These are phyloP conservation scores for Lacanobia wlatinum DNA, from an alignment of 2,888 invertebrate genomes.

Conservation along the genomic window DNA sequence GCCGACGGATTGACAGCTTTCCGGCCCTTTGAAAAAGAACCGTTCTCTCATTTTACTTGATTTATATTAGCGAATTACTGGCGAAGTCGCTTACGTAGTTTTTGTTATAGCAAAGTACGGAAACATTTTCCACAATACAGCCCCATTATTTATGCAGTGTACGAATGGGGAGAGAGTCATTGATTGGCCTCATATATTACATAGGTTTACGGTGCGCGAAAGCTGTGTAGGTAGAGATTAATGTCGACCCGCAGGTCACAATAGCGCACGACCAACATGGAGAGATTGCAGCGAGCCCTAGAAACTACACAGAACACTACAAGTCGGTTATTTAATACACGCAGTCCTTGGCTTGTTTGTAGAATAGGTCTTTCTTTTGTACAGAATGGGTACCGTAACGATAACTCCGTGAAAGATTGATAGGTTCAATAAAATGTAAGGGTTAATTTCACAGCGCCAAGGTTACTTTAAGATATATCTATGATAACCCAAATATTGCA, in stretches of 20 bases:
- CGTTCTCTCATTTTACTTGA: slow-evolving; percentile 62
- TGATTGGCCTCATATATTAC: slow-evolving; percentile 63
- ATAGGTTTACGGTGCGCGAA: slow-evolving; percentile 66
- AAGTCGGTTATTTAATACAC: slow-evolving; percentile 48
- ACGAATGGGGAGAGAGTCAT: slow-evolving; percentile 46
- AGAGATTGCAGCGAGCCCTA: slow-evolving; percentile 70
- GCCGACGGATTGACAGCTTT: slow-evolving; percentile 68
- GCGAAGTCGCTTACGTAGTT: slow-evolving; percentile 31
- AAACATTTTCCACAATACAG: slow-evolving; percentile 28
- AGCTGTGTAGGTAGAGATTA: slow-evolving; percentile 73
- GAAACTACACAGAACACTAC: slow-evolving; percentile 62
- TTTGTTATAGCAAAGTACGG: slow-evolving; percentile 33
- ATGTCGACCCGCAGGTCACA: slow-evolving; percentile 70
- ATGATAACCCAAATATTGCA: not conserved
- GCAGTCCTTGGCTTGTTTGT: not conserved
- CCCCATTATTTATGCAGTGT: slow-evolving; percentile 41
- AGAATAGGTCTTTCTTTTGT: not conserved
- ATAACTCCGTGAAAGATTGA: not conserved
- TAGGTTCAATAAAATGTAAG: not conserved
- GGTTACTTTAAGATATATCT: not conserved
- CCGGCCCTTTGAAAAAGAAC: slow-evolving; percentile 75
- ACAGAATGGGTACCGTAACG: not conserved
- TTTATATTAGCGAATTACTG: slow-evolving; percentile 50
- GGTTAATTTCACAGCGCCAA: not conserved
- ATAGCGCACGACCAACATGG: slow-evolving; percentile 69